Conservation (phyloP, 2,113 vertebrate species). For the Plecotus auritus region DNA sequence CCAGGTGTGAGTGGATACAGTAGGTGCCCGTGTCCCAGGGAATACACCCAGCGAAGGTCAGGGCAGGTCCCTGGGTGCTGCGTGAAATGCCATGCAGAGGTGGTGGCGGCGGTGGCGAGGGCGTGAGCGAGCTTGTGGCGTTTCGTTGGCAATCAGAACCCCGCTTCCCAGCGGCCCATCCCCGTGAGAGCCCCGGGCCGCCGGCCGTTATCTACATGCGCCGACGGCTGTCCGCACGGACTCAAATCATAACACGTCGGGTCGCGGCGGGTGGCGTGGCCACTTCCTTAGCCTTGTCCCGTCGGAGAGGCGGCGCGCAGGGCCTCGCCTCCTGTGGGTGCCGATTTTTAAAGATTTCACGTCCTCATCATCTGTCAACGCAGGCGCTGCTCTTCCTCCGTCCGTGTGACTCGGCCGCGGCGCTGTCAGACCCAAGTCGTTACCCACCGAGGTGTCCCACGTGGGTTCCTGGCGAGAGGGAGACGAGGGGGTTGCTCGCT, state of each 20-base stretch:
- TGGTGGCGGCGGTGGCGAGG: conserved; percentile 61
- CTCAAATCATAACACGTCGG: conserved; percentile 81
- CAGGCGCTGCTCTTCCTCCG: conserved; percentile 57
- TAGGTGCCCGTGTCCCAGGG: conserved; percentile 50
- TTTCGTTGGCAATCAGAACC: conserved; percentile 78
- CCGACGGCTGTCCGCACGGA: conserved; percentile 81
- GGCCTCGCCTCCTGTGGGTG: conserved; percentile 78
- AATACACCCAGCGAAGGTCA: conserved; percentile 60
- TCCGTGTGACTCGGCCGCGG: conserved; percentile 74
- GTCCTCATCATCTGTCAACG: conserved; percentile 84
- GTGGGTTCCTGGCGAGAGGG: conserved; percentile 17
- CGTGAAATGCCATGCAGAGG: conserved; percentile 63
- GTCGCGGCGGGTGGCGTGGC: conserved; percentile 66
- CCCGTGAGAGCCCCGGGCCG: conserved; percentile 77
- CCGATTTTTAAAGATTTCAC: conserved; percentile 82
- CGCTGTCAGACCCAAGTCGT: conserved; percentile 45
- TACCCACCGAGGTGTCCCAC: conserved; percentile 41
- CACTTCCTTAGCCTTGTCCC: conserved; percentile 80
- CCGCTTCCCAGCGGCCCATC: conserved; percentile 68
- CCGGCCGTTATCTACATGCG: too few relatives aligned
- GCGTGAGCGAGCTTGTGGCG: conserved; percentile 66
- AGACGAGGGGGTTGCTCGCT: background rate
- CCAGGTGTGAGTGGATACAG: conserved; percentile 66
- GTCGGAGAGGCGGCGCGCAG: conserved; percentile 76
- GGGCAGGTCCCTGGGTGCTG: conserved; percentile 56